phyloP scores from a whole-genome alignment of 2,888 invertebrate genomes.

The Caenorhabditis sinica region DNA sequence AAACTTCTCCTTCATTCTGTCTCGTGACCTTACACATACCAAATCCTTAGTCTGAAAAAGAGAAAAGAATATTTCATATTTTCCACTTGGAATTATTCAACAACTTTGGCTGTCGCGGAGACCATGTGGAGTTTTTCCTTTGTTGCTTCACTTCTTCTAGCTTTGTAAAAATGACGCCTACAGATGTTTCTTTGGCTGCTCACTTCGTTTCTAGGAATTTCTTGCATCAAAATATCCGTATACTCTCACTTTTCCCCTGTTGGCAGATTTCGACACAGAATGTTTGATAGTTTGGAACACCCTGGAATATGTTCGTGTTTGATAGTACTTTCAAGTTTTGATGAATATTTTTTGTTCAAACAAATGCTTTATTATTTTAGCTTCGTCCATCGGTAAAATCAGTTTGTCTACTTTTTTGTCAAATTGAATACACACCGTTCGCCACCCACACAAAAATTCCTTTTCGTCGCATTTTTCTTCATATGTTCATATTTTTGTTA shows the following conservation, averaged over 20 bases:
- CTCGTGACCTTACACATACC: conserved; percentile 4
- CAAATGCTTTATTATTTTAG: too few relatives aligned
- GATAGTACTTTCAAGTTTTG: neutral
- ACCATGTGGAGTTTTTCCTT: neutral
- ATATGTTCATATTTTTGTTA: conserved; percentile 1
- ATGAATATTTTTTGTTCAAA: too few relatives aligned
- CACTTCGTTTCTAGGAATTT: neutral
- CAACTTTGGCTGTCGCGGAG: neutral
- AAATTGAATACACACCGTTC: neutral
- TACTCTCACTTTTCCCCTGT: neutral
- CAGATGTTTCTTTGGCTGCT: neutral
- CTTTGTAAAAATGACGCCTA: neutral
- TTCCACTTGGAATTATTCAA: conserved; percentile 26
- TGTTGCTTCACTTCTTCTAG: neutral
- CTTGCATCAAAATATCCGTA: neutral
- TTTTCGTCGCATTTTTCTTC: neutral
- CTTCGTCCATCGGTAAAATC: too few relatives aligned
- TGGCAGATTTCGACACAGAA: too few relatives aligned
- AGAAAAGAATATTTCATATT: conserved; percentile 12
- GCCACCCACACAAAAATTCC: neutral
- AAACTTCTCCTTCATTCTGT: neutral
- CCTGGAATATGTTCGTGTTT: neutral
- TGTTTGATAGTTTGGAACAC: too few relatives aligned
- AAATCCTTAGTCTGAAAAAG: conserved; percentile 13
- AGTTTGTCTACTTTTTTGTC: neutral